A percentile compares a stretch with the other conserved stretches of the same genome.
Evolutionary conservation across 30 jellyfish, hydroid and myxozoan genomes (phyloP).

Genomic region (Rhopilema esculentum): DNA sequence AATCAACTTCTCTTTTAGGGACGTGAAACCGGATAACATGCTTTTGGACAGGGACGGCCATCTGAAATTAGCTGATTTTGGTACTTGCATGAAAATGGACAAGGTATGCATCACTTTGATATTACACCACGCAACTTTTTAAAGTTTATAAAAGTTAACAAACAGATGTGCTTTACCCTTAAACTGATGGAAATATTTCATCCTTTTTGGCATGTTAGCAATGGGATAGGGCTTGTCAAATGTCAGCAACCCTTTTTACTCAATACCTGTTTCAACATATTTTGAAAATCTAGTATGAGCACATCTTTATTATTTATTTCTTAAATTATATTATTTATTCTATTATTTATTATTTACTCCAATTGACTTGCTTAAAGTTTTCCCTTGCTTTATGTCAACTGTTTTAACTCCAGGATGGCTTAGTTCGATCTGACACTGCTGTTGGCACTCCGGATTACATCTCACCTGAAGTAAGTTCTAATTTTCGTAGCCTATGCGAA

Average conservation of each 20-base stretch:
- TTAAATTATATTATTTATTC: too few relatives aligned
- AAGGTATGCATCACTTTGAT: conserved; percentile 53
- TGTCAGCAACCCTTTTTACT: too few relatives aligned
- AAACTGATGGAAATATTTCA: too few relatives aligned
- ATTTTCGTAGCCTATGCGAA: neutral
- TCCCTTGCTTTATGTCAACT: neutral
- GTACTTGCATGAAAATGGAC: conserved; percentile 98
- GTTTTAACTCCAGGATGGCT: conserved; percentile 77
- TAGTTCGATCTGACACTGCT: conserved; percentile 93
- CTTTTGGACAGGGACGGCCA: conserved; percentile 93
- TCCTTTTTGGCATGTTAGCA: conserved; percentile 3
- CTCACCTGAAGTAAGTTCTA: conserved; percentile 91
- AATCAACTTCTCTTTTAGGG: conserved; percentile 69
- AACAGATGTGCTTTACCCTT: too few relatives aligned
- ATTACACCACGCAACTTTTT: neutral
- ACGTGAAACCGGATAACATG: conserved; percentile 98
- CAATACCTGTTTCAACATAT: too few relatives aligned
- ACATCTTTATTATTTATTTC: too few relatives aligned
- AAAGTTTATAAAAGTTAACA: too few relatives aligned
- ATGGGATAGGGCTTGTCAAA: too few relatives aligned
- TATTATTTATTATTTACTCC: too few relatives aligned
- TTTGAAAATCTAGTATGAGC: too few relatives aligned
- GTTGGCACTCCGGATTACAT: conserved; percentile 99
- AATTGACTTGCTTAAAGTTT: neutral
- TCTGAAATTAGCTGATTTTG: conserved; percentile 96